Percentiles rank a stretch among this genome's conserved stretches.
Conservation (phyloP, 2,888 invertebrate species). For the Nemotelus pantherinus region DNA sequence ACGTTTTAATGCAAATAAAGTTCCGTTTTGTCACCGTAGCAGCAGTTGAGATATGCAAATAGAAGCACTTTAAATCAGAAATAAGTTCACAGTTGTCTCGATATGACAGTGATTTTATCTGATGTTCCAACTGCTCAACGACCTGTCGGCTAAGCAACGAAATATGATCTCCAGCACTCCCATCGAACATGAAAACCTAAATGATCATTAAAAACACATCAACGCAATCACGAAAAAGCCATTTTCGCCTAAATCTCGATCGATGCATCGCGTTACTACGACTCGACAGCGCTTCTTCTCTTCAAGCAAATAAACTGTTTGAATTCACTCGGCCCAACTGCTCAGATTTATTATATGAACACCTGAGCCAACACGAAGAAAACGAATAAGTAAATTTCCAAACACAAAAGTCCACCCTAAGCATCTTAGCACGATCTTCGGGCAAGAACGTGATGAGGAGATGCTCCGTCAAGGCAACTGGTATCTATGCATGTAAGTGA, state of each 20-base stretch:
- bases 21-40: too few species aligned
- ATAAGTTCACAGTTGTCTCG: too few species aligned
- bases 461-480: neutral
- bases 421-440: slow-evolving; percentile 11
- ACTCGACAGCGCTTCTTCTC: neutral
- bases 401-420: slow-evolving; percentile 25
- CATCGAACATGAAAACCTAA: neutral
- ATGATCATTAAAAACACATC: slow-evolving; percentile 29
- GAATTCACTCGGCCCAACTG: slow-evolving; percentile 33
- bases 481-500: too few species aligned
- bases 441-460: neutral
- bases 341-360: slow-evolving; percentile 14
- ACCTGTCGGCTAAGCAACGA: neutral
- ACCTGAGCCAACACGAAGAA: neutral
- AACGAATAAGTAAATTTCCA: neutral
- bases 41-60: too few species aligned
- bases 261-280: neutral
- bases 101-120: neutral
- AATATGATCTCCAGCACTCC: neutral
- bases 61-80: too few species aligned
- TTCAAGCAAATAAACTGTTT: neutral
- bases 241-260: neutral
- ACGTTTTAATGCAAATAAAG: too few species aligned
- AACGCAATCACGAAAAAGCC: slow-evolving; percentile 19
- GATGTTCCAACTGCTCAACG: neutral